A percentile compares a stretch with the other conserved stretches of the same genome.
Conservation (phyloP, 2,113 vertebrate genomes). For the Chloropsis hardwickii region DNA sequence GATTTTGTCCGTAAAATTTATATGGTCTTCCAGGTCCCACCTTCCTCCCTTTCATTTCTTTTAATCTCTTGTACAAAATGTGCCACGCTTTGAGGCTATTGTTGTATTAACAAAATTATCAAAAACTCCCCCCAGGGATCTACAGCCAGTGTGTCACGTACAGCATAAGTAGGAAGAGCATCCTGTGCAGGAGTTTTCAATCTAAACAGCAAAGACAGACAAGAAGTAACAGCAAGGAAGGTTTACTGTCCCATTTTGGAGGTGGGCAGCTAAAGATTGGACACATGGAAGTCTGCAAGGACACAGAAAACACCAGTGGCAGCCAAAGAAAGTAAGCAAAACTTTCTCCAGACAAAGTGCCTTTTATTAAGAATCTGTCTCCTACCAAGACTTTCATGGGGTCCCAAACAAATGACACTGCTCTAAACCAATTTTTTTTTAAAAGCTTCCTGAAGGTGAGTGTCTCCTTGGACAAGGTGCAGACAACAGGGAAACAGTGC, state of each 20-base stretch:
- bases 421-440: not conserved
- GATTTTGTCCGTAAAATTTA: not conserved
- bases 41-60: not conserved
- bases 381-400: not conserved
- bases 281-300: not conserved
- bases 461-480: not conserved
- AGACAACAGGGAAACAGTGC: not conserved
- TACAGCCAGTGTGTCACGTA: fast-evolving
- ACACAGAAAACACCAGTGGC: not conserved
- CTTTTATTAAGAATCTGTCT: not conserved
- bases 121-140: not conserved
- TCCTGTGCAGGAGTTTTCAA: not conserved
- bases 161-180: not conserved
- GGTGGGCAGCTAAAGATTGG: not conserved
- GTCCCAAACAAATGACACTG: not conserved
- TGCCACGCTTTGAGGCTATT: fast-evolving
- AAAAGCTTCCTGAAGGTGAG: not conserved
- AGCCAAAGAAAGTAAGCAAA: not conserved
- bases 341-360: not conserved
- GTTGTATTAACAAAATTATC: not conserved
- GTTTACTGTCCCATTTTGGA: not conserved
- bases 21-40: not conserved
- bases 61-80: not conserved
- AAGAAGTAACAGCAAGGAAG: not conserved
- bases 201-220: not conserved